Base-by-base conservation (phyloP, 2,113 vertebrate species). In the Pampusana beccarii region DNA sequence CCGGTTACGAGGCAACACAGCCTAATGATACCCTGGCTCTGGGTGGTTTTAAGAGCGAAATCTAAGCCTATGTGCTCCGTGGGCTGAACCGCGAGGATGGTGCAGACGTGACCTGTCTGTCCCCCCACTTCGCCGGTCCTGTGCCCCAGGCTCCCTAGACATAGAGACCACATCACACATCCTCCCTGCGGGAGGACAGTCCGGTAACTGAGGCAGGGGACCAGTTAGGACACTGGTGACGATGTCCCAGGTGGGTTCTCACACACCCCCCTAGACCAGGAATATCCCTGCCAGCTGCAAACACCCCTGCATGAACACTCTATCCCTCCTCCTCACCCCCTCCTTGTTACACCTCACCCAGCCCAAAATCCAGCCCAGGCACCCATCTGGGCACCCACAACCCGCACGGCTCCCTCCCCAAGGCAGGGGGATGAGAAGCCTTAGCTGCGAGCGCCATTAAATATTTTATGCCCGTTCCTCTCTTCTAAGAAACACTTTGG, bases 211-310 rank as follows among this genome's bases (percentile, higher is more conserved):
- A 18, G 33, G 72, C 48, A 24, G 11, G 12, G 34, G 48, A 16
- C 0, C 0, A 51, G 54, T 53, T 0, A 4, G 58, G 64, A 25
- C 25, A 1, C 0, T 1, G 17, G 44, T 34, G 50, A 56, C 0
- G 0, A 19, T 2, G 44, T 21, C 50, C 44, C 34, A 17, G 31
- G 18, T 7, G 21, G 19, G 81, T 42, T 64, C 78, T 65, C 1
- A 0, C 1, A 1, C 1, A 1, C 33, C 16, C 42, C 16, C 42
- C 42, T 44, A 44, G 42, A 44, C 16, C 6, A 7, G 42, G 42
- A 44, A 44, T 44, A 44, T 16, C 42, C 42, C 42, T 16, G 7
- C 42, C 42, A 44, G 42, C 42, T 44, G 42, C 16, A 44, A 44
- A 44, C 42, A 44, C 42, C 42, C 42, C 42, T 44, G 42, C 42